Base-by-base conservation (phyloP, 2,113 vertebrate species). In the Andinoacara biseriatus region DNA sequence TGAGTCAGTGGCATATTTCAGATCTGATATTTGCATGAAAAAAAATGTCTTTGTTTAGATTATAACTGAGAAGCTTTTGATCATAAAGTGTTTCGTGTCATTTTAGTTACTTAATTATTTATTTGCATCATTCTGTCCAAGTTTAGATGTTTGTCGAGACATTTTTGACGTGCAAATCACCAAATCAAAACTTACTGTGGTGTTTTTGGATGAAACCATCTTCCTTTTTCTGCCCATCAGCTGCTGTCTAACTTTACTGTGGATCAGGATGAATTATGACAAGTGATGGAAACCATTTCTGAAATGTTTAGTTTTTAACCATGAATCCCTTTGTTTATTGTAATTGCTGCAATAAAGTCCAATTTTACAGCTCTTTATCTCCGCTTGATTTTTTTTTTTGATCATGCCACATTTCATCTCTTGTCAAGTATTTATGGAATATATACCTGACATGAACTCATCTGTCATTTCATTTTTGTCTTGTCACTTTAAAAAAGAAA, bases 351-450 rank as follows among this genome's bases (percentile, higher is more conserved):
- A 74, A 67, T 54, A 80, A 84, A 75, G 58, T 14, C 31, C 20
- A n/a, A 78, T 79, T 85, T 76, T 58, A 60, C 52, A 78, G 52
- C 88, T 87, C 76, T 81, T 72, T 58, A 77, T 83, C 79, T 54
- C n/a, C 5, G 31, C 56, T 89, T 76, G 78, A 82, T 63, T 78
- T 3, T 49, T 78, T 3, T 49, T 49, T 77, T 59, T 58, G 54
- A 69, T 61, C 14, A n/a, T 29, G 35, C 63, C 58, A 43, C 54
- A 58, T 56, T 82, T 81, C 13, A 46, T 79, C 58, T 65, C 10
- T 54, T 80, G 85, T 89, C 82, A 87, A 58, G 78, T 82, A 86
- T 87, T 86, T 81, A 86, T 82, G 46, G 78, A 74, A 57, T 63
- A 80, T 80, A 82, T 24, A 15, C 9, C 38, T 78, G 84, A 86